Percentiles rank a stretch among this genome's conserved stretches.
These are phyloP conservation scores for Diorhabda elongata DNA, from an alignment of 1,140 invertebrate species.

Conservation along the genomic window DNA sequence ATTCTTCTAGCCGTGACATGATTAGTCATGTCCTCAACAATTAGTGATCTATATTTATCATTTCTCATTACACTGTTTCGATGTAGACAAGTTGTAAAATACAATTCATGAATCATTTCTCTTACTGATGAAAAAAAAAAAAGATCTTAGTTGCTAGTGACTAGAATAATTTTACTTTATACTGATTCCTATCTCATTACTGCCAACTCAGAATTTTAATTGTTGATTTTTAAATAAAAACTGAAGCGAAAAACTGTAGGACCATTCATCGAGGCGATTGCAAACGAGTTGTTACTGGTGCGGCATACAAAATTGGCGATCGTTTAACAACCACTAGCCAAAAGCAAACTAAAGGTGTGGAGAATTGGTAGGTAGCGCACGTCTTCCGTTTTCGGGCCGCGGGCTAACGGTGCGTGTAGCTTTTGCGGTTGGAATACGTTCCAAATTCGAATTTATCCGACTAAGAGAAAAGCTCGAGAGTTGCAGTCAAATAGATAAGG, in stretches of 20 bases:
- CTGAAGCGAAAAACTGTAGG: conserved; percentile 10
- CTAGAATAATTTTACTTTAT: no score
- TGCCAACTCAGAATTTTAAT: no score
- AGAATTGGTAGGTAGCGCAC: conserved; percentile 31
- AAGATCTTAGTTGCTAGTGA: no score
- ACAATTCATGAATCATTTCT: no score
- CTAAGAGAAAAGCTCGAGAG: conserved; percentile 1
- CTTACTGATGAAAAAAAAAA: no score
- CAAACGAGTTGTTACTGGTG: conserved; percentile 29
- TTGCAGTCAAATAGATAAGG: conserved; percentile 2
- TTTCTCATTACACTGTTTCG: no score
- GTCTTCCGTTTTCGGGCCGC: conserved; percentile 31
- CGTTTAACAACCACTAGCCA: conserved; percentile 27
- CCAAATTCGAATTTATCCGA: conserved; percentile 2
- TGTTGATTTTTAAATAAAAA: conserved; percentile 1
- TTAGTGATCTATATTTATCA: no score
- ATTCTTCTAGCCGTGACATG: no score
- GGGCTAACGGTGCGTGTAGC: conserved; percentile 33
- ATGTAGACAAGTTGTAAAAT: no score
- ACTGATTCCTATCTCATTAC: no score
- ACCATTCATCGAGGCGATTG: conserved; percentile 22
- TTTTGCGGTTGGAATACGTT: conserved; percentile 20
- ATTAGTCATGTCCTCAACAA: no score
- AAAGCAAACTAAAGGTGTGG: conserved; percentile 16
- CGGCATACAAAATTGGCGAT: conserved; percentile 34